Conservation (phyloP, 2,797 vertebrate genomes). For the Eurystomus glaucurus region DNA sequence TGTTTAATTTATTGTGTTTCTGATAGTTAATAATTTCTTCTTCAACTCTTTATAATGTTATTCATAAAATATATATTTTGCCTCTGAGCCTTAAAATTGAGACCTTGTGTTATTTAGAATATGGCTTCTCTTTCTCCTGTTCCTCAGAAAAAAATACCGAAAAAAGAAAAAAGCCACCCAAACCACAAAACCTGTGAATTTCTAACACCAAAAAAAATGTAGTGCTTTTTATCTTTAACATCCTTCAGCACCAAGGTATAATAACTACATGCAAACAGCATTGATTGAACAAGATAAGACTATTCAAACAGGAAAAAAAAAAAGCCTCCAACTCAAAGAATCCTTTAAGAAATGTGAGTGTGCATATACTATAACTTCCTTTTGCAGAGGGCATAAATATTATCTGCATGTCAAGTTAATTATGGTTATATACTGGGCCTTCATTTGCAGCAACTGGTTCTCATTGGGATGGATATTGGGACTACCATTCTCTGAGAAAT, state of each 20-base stretch:
- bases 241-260: neutral
- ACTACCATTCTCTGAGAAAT: constrained; percentile 28
- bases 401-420: constrained; percentile 57
- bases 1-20: neutral
- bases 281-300: constrained; percentile 46
- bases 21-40: neutral
- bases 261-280: constrained; percentile 18
- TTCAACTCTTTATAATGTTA: neutral
- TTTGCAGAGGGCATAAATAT: constrained; percentile 24
- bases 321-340: neutral
- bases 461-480: constrained; percentile 21
- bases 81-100: neutral
- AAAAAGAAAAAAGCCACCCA: neutral
- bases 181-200: neutral
- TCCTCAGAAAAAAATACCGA: neutral
- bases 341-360: constrained; percentile 46
- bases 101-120: neutral
- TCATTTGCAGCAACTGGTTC: constrained; percentile 54
- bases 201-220: neutral
- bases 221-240: neutral
- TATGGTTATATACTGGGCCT: constrained; percentile 14
- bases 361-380: neutral
- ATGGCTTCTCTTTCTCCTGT: neutral
- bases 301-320: constrained; percentile 36
- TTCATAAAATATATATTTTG: neutral